phyloP scores from a whole-genome alignment of 2,113 vertebrate genomes.

The Epinephelus moara region DNA sequence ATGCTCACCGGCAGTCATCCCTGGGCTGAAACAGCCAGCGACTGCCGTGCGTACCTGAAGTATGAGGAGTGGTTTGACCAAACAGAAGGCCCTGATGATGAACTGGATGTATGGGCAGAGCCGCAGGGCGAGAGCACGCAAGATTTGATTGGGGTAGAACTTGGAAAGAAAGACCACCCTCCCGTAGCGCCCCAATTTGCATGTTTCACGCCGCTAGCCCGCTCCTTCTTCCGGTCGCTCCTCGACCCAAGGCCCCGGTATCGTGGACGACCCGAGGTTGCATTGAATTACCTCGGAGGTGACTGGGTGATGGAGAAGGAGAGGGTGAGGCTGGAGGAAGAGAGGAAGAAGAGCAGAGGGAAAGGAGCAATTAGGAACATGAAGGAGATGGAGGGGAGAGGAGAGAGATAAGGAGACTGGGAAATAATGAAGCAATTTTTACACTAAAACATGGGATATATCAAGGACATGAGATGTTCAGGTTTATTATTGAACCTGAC shows the following conservation, averaged over 20 bases:
- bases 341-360: constrained; percentile 56
- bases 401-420: constrained; percentile 43
- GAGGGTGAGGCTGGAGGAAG: constrained; percentile 62
- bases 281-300: constrained; percentile 77
- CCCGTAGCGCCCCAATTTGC: constrained; percentile 78
- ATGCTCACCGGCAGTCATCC: constrained; percentile 88
- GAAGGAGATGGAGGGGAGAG: constrained; percentile 70
- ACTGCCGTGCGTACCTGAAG: constrained; percentile 83
- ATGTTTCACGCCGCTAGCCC: constrained; percentile 78
- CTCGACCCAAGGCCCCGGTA: constrained; percentile 81
- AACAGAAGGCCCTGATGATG: background rate
- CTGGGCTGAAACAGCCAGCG: constrained; percentile 83
- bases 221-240: constrained; percentile 84
- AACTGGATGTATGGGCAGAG: constrained; percentile 55
- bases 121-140: background rate
- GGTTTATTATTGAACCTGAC: background rate
- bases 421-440: background rate
- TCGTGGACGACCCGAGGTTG: constrained; percentile 82
- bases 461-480: background rate
- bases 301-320: constrained; percentile 77
- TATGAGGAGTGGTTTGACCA: constrained; percentile 85
- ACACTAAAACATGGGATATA: background rate
- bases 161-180: background rate
- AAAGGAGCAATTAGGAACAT: constrained; percentile 51
- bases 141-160: background rate